phyloP scores from a whole-genome alignment of 35 echinoderm and acorn worm species.

The Diadema setosum region DNA sequence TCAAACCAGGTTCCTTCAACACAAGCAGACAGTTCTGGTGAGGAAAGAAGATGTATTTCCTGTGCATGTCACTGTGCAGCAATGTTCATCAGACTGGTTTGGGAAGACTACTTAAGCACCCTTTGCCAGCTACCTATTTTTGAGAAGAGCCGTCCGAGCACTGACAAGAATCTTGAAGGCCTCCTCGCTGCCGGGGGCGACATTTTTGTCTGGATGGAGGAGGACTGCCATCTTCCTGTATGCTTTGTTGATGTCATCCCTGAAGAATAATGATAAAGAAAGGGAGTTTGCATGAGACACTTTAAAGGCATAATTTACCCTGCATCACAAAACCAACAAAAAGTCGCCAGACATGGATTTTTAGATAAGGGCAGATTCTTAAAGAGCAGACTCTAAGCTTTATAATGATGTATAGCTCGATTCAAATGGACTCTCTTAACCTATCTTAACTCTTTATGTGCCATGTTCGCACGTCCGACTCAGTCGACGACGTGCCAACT shows the following conservation, averaged over 20 bases:
- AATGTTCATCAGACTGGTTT: neutral
- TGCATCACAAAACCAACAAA: too few relatives aligned
- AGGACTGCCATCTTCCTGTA: constrained; percentile 90
- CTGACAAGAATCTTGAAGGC: constrained; percentile 96
- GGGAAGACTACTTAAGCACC: too few relatives aligned
- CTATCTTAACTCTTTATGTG: too few relatives aligned
- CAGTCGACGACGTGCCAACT: too few relatives aligned
- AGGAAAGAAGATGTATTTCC: neutral
- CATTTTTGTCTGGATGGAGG: constrained; percentile 93
- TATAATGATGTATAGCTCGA: too few relatives aligned
- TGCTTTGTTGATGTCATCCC: constrained; percentile 95
- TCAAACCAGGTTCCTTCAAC: neutral
- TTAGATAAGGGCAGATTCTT: too few relatives aligned
- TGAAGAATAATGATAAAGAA: constrained; percentile 37
- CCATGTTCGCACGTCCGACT: too few relatives aligned
- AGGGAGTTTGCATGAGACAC: too few relatives aligned
- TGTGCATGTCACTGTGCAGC: neutral
- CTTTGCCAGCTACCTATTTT: constrained; percentile 50
- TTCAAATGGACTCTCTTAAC: too few relatives aligned
- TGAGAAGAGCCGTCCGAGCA: constrained; percentile 79
- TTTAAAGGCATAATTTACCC: too few relatives aligned
- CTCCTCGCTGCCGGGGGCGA: constrained; percentile 95
- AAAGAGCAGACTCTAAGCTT: too few relatives aligned
- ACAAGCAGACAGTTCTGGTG: neutral
- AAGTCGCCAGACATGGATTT: too few relatives aligned